phyloP scores from a whole-genome alignment of 35 echinoderm and acorn worm genomes.

The Diadema setosum region DNA sequence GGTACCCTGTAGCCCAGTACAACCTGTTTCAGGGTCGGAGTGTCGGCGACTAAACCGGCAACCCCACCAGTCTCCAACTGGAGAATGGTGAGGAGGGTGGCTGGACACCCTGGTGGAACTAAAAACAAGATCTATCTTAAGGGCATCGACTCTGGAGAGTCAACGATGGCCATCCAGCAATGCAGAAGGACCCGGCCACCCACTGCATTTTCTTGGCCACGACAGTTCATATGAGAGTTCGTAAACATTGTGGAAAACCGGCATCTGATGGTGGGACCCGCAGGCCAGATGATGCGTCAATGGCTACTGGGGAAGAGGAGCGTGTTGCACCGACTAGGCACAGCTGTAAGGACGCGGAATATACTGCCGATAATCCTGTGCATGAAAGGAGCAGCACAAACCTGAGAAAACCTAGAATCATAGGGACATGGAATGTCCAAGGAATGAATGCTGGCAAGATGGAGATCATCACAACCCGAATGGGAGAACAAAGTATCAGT shows the following conservation, averaged over 20 bases:
- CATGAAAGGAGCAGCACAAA: not conserved
- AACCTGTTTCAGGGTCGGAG: slow-evolving; percentile 20
- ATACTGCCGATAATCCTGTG: not conserved
- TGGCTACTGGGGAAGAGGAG: slow-evolving; percentile 20
- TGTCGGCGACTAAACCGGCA: slow-evolving; percentile 1
- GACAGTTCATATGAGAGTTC: slow-evolving; percentile 5
- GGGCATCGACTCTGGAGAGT: not conserved
- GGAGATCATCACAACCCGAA: not conserved
- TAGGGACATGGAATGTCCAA: not conserved
- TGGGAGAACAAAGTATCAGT: not conserved
- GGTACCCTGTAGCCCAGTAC: not conserved
- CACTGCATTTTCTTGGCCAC: not conserved
- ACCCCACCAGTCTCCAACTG: not conserved
- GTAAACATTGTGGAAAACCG: not conserved
- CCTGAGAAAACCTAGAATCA: not conserved
- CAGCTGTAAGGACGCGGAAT: not conserved
- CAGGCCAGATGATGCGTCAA: slow-evolving; percentile 34
- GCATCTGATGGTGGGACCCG: slow-evolving; percentile 36
- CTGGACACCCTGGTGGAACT: not conserved
- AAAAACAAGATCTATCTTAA: not conserved
- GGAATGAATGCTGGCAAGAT: not conserved
- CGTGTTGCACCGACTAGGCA: not conserved
- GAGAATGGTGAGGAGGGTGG: not conserved
- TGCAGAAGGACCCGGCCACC: slow-evolving; percentile 6
- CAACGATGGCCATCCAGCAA: slow-evolving; percentile 13